phyloP scores from a whole-genome alignment of 2,888 invertebrate genomes.

The Platycnemis pennipes region DNA sequence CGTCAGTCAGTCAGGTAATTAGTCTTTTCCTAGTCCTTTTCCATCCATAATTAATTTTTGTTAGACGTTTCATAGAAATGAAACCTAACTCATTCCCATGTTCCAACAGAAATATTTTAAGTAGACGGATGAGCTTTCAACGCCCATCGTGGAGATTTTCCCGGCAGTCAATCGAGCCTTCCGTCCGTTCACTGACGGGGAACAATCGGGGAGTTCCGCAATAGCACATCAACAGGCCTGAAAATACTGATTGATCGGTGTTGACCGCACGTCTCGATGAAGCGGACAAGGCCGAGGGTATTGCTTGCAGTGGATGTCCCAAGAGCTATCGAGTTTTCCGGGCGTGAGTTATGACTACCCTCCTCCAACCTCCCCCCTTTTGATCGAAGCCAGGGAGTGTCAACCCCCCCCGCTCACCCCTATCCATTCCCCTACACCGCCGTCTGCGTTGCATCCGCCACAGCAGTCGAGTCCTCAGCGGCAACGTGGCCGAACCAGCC shows the following conservation, averaged over 20 bases:
- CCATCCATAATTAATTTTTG: no score
- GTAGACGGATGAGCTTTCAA: background rate
- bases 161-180: background rate
- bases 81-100: no score
- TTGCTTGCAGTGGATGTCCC: background rate
- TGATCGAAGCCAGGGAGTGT: no score
- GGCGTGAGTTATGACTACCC: slow-evolving; percentile 1
- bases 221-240: background rate
- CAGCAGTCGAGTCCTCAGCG: background rate
- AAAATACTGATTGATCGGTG: background rate
- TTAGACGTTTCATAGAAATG: no score
- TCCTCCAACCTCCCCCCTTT: background rate
- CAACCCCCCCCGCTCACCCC: background rate
- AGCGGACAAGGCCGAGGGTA: background rate
- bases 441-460: background rate
- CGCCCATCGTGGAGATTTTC: background rate
- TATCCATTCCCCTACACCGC: background rate
- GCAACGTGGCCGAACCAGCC: background rate
- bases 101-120: background rate
- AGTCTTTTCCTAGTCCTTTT: no score
- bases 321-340: background rate
- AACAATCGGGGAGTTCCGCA: background rate
- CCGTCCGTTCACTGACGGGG: no score
- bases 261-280: background rate
- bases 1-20: no score